These are phyloP conservation scores for Drosophila nigricruria DNA, from an alignment of 2,888 invertebrate species.

Conservation along the genomic window DNA sequence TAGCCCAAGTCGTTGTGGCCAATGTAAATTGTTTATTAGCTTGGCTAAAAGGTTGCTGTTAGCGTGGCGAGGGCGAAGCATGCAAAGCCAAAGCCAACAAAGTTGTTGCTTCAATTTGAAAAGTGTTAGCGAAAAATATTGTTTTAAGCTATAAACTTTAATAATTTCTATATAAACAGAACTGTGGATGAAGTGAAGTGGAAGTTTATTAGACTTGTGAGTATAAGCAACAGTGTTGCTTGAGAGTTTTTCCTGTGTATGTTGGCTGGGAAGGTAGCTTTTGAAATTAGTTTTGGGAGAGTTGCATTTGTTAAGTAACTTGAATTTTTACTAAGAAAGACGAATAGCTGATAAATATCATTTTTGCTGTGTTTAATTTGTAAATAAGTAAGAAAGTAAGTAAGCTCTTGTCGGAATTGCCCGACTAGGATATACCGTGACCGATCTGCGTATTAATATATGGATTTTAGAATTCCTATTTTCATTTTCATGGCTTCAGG, in stretches of 20 bases:
- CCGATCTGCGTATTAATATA: not conserved
- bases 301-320: not conserved
- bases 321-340: not conserved
- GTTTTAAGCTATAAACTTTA: constrained; percentile 7
- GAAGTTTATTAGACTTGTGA: not conserved
- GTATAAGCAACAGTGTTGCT: not conserved
- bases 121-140: constrained; percentile 19
- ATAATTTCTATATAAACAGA: not conserved
- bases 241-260: not conserved
- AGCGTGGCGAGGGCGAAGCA: not conserved
- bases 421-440: not conserved
- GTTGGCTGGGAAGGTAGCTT: not conserved
- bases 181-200: no score
- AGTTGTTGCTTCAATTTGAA: constrained; percentile 10
- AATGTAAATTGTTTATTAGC: constrained; percentile 67
- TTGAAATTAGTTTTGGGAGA: not conserved
- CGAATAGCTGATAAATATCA: not conserved
- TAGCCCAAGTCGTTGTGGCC: constrained; percentile 32
- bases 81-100: not conserved
- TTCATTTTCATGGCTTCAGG: no score
- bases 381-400: not conserved
- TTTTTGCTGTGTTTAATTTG: no score
- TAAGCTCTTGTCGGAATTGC: not conserved
- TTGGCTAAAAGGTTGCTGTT: constrained; percentile 8
- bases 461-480: not conserved